Percentiles rank a stretch among this genome's conserved stretches.
Evolutionary conservation across 2,797 vertebrate species (phyloP).

Genomic region (Hapalemur alaotrensis): DNA sequence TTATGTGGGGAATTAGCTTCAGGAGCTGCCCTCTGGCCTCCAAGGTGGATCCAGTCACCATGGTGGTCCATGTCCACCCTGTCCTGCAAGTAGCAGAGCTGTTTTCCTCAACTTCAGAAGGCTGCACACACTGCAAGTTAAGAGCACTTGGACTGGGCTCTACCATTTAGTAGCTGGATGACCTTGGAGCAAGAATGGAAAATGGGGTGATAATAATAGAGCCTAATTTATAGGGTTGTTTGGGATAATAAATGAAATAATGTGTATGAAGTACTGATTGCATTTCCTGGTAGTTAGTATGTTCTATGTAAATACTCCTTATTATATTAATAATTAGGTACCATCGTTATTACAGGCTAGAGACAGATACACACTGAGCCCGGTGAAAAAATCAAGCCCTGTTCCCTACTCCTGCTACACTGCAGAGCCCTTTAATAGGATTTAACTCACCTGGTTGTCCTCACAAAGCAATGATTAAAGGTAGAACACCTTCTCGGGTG

Average conservation of each 20-base stretch:
- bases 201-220: not conserved
- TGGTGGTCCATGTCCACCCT: not conserved
- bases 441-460: not conserved
- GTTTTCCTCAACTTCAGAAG: not conserved
- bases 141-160: not conserved
- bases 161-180: not conserved
- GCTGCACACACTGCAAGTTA: not conserved
- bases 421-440: not conserved
- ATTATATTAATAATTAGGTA: not conserved
- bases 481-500: not conserved
- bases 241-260: not conserved
- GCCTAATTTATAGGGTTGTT: not conserved
- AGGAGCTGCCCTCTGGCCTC: not conserved
- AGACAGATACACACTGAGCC: constrained; percentile 9
- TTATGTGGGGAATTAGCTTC: not conserved
- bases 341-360: not conserved
- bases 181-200: not conserved
- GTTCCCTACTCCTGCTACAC: not conserved
- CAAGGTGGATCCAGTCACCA: not conserved
- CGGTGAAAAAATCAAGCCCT: not conserved
- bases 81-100: not conserved
- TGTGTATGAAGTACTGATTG: not conserved
- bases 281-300: not conserved
- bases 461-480: constrained; percentile 1
- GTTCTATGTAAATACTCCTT: not conserved